Percentiles rank a stretch among this genome's conserved stretches.
phyloP scores from a whole-genome alignment of 2,888 invertebrate genomes.

The Andrena chrysosceles region DNA sequence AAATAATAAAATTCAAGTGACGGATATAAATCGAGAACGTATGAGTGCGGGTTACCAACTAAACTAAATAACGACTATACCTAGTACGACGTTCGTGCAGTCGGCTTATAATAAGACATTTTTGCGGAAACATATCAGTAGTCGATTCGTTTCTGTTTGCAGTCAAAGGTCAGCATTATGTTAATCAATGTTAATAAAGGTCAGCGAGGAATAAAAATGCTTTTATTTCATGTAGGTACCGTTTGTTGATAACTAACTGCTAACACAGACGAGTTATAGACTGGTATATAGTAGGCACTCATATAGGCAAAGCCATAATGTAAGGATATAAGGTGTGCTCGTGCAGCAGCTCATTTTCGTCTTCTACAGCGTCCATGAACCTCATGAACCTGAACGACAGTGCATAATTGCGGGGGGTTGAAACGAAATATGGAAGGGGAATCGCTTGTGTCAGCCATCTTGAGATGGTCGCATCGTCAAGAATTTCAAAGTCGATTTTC shows the following conservation, averaged over 20 bases:
- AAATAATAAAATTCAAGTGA: conserved; percentile 12
- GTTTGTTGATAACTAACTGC: neutral
- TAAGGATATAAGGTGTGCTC: too few relatives aligned
- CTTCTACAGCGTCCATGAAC: too few relatives aligned
- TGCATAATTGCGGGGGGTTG: too few relatives aligned
- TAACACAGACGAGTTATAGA: too few relatives aligned
- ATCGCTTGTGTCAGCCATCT: too few relatives aligned
- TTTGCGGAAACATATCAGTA: conserved; percentile 41
- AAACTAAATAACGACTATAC: conserved; percentile 3
- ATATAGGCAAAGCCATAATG: too few relatives aligned
- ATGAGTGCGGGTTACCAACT: conserved; percentile 21
- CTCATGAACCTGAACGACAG: too few relatives aligned
- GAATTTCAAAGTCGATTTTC: too few relatives aligned
- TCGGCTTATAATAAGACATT: conserved; percentile 26
- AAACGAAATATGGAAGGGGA: too few relatives aligned
- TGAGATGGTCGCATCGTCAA: too few relatives aligned
- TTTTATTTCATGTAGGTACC: conserved; percentile 22
- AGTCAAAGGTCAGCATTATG: conserved; percentile 43
- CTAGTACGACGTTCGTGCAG: conserved; percentile 5
- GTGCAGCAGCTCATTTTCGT: too few relatives aligned
- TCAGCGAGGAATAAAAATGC: conserved; percentile 17
- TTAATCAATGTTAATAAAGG: conserved; percentile 58
- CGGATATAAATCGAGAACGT: neutral
- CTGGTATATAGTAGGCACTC: too few relatives aligned
- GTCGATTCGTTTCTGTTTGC: conserved; percentile 35